These are phyloP conservation scores for Melanerpes formicivorus DNA, from an alignment of 2,113 vertebrate genomes.

Conservation along the genomic window DNA sequence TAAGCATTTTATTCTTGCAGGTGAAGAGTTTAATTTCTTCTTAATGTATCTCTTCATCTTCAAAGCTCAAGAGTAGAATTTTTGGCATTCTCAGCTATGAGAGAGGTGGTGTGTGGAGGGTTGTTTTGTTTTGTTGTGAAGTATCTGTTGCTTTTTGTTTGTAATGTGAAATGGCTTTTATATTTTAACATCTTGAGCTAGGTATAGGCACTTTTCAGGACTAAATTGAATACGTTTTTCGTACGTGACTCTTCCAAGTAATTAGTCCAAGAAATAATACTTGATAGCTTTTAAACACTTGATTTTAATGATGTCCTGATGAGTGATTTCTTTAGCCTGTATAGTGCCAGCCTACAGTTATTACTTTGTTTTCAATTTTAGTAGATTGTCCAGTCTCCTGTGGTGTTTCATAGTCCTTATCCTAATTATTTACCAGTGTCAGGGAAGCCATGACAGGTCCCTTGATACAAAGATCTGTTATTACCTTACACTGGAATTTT, in stretches of 20 bases:
- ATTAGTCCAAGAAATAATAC: neutral
- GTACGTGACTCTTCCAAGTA: neutral
- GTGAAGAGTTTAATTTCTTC: neutral
- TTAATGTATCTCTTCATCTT: neutral
- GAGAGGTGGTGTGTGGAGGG: accelerated
- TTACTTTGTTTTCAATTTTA: neutral
- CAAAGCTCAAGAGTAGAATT: neutral
- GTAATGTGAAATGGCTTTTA: neutral
- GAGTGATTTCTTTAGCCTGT: neutral
- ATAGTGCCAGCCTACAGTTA: neutral
- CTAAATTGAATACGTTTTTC: neutral
- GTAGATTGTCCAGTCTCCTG: neutral
- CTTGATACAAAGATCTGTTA: neutral
- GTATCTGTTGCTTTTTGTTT: neutral
- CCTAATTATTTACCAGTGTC: neutral
- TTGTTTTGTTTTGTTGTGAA: no score
- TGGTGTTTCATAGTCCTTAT: neutral
- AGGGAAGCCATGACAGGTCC: neutral
- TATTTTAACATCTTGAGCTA: neutral
- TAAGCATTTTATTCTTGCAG: neutral
- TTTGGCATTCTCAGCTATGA: neutral
- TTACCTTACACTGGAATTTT: neutral
- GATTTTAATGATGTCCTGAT: neutral
- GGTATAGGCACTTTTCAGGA: neutral
- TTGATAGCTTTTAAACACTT: neutral